Evolutionary conservation across 2,888 invertebrate species (phyloP), one percentile per base, ranked within the genome.

Genomic region (Ormia ochracea): DNA sequence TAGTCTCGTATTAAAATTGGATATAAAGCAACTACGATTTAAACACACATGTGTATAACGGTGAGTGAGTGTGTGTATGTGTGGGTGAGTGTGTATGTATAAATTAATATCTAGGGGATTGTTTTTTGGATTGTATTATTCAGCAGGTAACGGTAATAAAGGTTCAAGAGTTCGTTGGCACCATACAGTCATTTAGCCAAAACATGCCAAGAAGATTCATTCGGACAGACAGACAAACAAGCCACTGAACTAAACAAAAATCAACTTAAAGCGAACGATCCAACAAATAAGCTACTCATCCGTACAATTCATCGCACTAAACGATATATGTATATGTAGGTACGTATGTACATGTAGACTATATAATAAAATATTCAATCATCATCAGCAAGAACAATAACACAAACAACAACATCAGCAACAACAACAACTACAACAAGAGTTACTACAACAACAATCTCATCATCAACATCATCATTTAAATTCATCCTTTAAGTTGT

Each of bases 81-180:
- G 9, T 33, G 12, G 10, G 19, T 14, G 19, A 7, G 17, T 10
- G 12, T 36, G 14, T 38, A 58, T 0, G n/a, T 14, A 23, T 7
- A 61, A 31, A 52, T 72, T 38, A 73, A 48, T 66, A 56, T 56
- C 56, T 70, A 69, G 69, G 56, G 76, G 69, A 77, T 77, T 77
- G 33, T 72, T 63, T 54, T 33, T 54, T 17, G 6, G 23, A 58
- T 33, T 19, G 38, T 58, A 61, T 58, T 36, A 38, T 72, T 68
- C 43, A 68, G 56, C 76, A 80, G 72, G 80, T 80, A 80, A 80
- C 80, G 80, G 80, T 80, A 80, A 80, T 72, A 72, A 80, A 80
- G 80, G 80, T 80, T 80, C 76, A 76, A 70, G 50, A 72, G 80
- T 80, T 80, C 76, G 63, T 50, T 76, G 80, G 66, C 76, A 72